phyloP scores from a whole-genome alignment of 2,113 vertebrate species.

The Polyodon spathula region DNA sequence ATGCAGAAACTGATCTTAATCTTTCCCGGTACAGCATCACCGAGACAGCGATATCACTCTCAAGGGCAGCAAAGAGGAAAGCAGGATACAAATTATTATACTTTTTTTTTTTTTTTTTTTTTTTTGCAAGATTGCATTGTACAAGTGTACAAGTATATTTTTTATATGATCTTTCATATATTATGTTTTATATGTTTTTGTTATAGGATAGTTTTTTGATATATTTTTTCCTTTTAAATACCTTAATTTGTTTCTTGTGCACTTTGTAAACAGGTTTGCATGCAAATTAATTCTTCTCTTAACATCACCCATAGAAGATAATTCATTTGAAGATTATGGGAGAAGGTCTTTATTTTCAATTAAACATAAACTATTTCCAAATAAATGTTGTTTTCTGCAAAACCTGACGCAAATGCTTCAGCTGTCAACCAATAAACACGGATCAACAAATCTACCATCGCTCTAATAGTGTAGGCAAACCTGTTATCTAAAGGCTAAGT shows the following conservation, averaged over 20 bases:
- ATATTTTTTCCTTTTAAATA: background rate
- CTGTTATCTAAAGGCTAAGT: background rate
- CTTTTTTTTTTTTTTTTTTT: background rate
- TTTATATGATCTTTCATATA: too few relatives aligned
- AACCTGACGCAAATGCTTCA: conserved; percentile 49
- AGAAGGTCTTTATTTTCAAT: background rate
- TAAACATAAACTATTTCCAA: conserved; percentile 44
- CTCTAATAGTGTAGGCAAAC: conserved; percentile 29
- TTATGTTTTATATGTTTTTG: too few relatives aligned
- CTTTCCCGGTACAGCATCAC: conserved; percentile 1
- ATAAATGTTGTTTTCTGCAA: conserved; percentile 48
- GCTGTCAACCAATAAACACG: conserved; percentile 48
- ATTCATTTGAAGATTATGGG: too few relatives aligned
- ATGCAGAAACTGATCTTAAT: conserved; percentile 8
- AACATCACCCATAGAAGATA: too few relatives aligned
- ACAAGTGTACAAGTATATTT: conserved; percentile 7
- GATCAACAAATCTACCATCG: conserved; percentile 35
- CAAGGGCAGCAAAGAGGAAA: conserved; percentile 15
- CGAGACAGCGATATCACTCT: conserved; percentile 2
- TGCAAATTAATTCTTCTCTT: too few relatives aligned
- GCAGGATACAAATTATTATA: background rate
- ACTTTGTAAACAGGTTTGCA: too few relatives aligned
- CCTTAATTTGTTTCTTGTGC: too few relatives aligned
- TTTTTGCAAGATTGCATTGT: too few relatives aligned
- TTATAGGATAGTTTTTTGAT: too few relatives aligned